Base-by-base conservation (phyloP, 2,113 vertebrate genomes). In the Oryctolagus cuniculus region DNA sequence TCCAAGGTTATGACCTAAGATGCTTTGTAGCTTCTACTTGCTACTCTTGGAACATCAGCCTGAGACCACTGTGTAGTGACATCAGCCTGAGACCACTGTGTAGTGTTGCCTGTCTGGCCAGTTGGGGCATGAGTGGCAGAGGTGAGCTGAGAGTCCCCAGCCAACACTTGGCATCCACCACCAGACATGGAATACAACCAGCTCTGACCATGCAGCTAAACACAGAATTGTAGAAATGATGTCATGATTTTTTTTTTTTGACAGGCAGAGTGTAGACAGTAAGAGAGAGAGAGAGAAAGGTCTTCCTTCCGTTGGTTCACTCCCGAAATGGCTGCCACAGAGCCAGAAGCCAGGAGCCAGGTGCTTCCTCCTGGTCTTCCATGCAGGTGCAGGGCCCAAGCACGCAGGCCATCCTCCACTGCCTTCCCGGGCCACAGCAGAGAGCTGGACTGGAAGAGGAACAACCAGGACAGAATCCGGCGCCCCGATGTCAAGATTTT, bases 21-120 rank as follows among this genome's bases (percentile, higher is more conserved):
- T 29, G 36, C 17, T 85, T n/a, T 6, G 10, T 24, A 67, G 31
- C 22, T 9, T 73, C 34, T 77, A n/a, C 29, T 49, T 16, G 31
- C 34, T 34, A 11, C 27, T 90, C 21, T 61, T 31, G 3, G 17
- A 29, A 84, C 24, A 8, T 31, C n/a, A 66, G 21, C 70, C 51
- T 2, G 8, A 80, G 58, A 24, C 15, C 2, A 6, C 36, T 3
- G 0, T 12, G 66, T 24, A 19, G 7, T 0, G 53, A 84, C 24
- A 8, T 31, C n/a, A 66, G 21, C 70, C 51, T 2, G 8, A 80
- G 58, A 24, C 15, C 2, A 6, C 36, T 3, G 0, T 12, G 66
- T 24, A 19, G 7, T 0, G 53, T 53, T 86, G 66, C 15, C 34
- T 6, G 5, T 5, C 24, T 67, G 11, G 34, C 27, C 9, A 0